These are phyloP conservation scores for Alligator mississippiensis DNA, from an alignment of 2,113 vertebrate genomes.

Conservation along the genomic window DNA sequence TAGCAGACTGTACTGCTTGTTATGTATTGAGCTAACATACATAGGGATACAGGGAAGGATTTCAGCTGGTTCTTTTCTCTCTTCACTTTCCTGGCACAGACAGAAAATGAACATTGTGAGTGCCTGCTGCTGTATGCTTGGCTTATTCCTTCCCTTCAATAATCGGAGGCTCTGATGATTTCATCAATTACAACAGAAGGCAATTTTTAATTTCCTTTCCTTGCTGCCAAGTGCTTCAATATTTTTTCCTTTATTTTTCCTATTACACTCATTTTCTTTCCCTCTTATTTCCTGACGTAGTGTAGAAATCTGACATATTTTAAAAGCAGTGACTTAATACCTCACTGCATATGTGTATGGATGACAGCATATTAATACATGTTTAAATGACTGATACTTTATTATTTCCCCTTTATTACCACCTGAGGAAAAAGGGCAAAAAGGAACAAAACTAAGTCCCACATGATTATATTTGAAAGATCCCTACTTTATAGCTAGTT, in stretches of 20 bases:
- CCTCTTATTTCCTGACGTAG: neutral
- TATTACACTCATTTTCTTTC: neutral
- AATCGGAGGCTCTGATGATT: neutral
- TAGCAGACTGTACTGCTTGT: neutral
- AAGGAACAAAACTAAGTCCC: constrained; percentile 3
- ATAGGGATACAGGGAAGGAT: neutral
- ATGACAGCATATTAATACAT: constrained; percentile 34
- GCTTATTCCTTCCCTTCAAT: neutral
- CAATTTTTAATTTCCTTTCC: neutral
- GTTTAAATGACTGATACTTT: constrained; percentile 44
- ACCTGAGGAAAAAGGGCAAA: constrained; percentile 34
- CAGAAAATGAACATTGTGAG: neutral
- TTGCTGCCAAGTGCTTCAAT: neutral
- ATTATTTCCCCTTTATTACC: constrained; percentile 31
- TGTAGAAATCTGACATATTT: neutral
- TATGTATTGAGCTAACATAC: neutral
- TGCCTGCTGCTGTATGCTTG: neutral
- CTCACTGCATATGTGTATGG: neutral
- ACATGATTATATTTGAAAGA: constrained; percentile 35
- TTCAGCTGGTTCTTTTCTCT: neutral
- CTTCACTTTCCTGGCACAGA: neutral
- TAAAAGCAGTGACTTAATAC: constrained; percentile 18
- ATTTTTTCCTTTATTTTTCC: constrained; percentile 2
- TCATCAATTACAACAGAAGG: neutral
- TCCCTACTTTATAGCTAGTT: constrained; percentile 32